phyloP scores from a whole-genome alignment of 2,797 vertebrate species.

The Bovichtus diacanthus region DNA sequence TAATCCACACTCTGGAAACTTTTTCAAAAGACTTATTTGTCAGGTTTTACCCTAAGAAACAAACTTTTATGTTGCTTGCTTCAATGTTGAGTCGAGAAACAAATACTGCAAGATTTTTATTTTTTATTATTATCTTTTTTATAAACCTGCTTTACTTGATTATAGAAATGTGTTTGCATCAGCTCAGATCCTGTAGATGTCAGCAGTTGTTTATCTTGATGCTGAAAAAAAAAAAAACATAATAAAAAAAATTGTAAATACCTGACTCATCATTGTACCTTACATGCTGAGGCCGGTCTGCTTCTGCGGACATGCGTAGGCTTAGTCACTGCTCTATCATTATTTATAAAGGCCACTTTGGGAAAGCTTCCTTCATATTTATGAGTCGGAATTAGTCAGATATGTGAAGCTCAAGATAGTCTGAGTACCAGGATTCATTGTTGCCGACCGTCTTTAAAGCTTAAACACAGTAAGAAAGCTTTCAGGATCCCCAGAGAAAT shows the following conservation, averaged over 20 bases:
- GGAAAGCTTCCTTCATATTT: conserved; percentile 42
- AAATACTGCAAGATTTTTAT: neutral
- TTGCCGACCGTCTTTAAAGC: conserved; percentile 37
- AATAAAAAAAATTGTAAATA: conserved; percentile 35
- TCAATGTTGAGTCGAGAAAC: conserved; percentile 20
- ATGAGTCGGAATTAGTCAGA: conserved; percentile 64
- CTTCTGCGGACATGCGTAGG: conserved; percentile 18
- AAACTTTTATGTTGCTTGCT: conserved; percentile 29
- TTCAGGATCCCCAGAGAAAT: conserved; percentile 12
- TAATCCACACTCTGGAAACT: conserved; percentile 25
- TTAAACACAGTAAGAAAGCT: conserved; percentile 45
- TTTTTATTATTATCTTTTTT: conserved; percentile 4
- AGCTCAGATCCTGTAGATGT: conserved; percentile 27
- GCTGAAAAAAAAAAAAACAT: too few relatives aligned
- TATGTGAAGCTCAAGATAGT: conserved; percentile 30
- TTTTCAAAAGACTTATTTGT: conserved; percentile 37
- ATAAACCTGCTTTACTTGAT: conserved; percentile 36
- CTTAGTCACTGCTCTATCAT: conserved; percentile 57
- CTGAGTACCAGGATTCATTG: conserved; percentile 34
- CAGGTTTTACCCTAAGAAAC: conserved; percentile 23
- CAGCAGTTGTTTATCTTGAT: conserved; percentile 27
- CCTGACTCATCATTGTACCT: conserved; percentile 47
- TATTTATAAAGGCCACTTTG: conserved; percentile 56
- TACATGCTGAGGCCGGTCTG: conserved; percentile 13
- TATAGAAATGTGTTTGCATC: conserved; percentile 34